These are phyloP conservation scores for Allacma fusca DNA, from an alignment of 2,888 invertebrate genomes.

Conservation along the genomic window DNA sequence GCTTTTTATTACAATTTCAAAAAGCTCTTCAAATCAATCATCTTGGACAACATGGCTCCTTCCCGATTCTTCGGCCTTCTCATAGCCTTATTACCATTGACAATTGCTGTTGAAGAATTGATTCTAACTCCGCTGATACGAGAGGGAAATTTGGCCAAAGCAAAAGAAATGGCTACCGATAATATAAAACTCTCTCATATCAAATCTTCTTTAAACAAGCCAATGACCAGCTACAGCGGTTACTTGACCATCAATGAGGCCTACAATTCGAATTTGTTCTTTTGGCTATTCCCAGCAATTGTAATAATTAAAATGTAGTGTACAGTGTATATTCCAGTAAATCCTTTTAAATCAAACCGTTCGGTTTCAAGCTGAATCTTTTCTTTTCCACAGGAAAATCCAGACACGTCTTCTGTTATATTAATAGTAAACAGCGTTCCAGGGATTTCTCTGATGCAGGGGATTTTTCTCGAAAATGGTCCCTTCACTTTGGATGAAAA, in stretches of 20 bases:
- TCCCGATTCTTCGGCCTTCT: too few relatives aligned
- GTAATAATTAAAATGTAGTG: background rate
- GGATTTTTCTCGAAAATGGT: constrained; percentile 13
- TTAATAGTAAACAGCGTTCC: background rate
- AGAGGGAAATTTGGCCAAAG: background rate
- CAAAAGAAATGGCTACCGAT: background rate
- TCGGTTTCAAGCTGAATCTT: background rate
- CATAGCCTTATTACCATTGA: too few relatives aligned
- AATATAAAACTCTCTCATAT: background rate
- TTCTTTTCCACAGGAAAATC: background rate
- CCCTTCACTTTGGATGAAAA: background rate
- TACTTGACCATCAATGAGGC: constrained; percentile 5
- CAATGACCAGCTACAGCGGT: background rate
- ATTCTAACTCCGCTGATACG: background rate
- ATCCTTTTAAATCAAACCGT: background rate
- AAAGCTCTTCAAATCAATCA: too few relatives aligned
- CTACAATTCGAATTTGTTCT: background rate
- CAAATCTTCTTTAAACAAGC: background rate
- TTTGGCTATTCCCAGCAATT: constrained; percentile 1
- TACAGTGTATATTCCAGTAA: too few relatives aligned
- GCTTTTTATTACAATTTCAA: too few relatives aligned
- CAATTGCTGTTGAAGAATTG: background rate
- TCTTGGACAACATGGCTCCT: too few relatives aligned
- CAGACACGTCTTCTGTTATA: background rate
- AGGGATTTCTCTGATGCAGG: background rate